These are phyloP conservation scores for Lydus trimaculatus DNA, from an alignment of 2,888 invertebrate genomes.

Conservation along the genomic window DNA sequence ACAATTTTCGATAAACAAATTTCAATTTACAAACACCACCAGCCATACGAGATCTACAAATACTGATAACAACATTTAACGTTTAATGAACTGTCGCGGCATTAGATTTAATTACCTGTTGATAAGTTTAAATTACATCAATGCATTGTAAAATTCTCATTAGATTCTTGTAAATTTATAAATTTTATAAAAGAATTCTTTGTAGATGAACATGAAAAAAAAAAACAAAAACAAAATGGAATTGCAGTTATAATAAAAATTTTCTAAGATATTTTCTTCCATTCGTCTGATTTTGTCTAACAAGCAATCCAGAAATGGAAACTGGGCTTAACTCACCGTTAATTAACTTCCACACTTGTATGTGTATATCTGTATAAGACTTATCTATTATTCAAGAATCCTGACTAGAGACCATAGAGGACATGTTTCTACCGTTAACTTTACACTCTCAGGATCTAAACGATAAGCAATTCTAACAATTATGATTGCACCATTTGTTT, in stretches of 20 bases:
- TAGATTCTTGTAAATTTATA: background rate
- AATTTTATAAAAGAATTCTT: too few species aligned
- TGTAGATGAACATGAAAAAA: too few species aligned
- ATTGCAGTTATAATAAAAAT: constrained; percentile 8
- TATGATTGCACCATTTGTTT: background rate
- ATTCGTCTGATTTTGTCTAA: background rate
- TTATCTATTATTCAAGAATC: constrained; percentile 21
- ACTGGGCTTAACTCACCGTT: background rate
- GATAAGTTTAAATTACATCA: constrained; percentile 7
- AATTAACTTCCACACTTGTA: constrained; percentile 10
- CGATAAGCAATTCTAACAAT: background rate
- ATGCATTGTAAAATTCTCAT: background rate
- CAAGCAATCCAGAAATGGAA: constrained; percentile 2
- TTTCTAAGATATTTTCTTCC: background rate
- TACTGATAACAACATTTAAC: background rate
- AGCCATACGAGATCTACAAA: background rate
- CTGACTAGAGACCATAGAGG: background rate
- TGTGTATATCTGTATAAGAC: constrained; percentile 7
- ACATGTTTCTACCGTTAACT: background rate
- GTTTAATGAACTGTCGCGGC: background rate
- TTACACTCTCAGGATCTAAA: background rate
- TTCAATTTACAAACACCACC: background rate
- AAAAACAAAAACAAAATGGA: too few species aligned
- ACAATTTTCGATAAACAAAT: background rate
- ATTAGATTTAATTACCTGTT: constrained; percentile 2